Percentiles rank a stretch among this genome's conserved stretches.
Evolutionary conservation across 2,797 vertebrate species (phyloP).

Genomic region (Rhinella marina): DNA sequence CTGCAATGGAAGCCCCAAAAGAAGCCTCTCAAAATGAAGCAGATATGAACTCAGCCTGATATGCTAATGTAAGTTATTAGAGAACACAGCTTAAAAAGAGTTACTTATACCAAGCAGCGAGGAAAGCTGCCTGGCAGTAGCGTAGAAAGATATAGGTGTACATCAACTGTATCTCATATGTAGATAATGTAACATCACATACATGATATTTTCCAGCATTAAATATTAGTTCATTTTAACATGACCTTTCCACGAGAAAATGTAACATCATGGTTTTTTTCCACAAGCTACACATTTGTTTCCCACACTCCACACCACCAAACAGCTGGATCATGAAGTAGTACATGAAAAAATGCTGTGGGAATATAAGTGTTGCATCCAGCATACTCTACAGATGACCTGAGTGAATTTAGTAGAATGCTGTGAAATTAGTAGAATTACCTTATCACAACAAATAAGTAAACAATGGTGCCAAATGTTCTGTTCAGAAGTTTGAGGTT

Average conservation of each 20-base stretch:
- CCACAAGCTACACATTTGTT: neutral
- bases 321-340: conserved; percentile 29
- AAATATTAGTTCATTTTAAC: neutral
- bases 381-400: neutral
- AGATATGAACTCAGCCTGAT: too few relatives aligned
- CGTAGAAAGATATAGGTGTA: neutral
- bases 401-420: neutral
- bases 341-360: conserved; percentile 36
- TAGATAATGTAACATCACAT: neutral
- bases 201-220: conserved; percentile 2
- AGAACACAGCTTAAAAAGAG: neutral
- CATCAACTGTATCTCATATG: neutral
- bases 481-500: too few relatives aligned
- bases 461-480: too few relatives aligned
- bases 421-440: neutral
- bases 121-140: neutral
- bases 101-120: neutral
- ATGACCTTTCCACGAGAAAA: conserved; percentile 6
- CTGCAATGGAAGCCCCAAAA: too few relatives aligned
- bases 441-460: neutral
- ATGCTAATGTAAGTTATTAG: neutral
- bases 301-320: conserved; percentile 29
- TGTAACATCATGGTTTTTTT: conserved; percentile 5
- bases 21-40: too few relatives aligned
- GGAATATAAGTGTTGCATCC: conserved; percentile 10